Percentiles rank a stretch among this genome's conserved stretches.
Evolutionary conservation across 2,113 vertebrate species (phyloP).

Genomic region (Coptodon bakossiorum): DNA sequence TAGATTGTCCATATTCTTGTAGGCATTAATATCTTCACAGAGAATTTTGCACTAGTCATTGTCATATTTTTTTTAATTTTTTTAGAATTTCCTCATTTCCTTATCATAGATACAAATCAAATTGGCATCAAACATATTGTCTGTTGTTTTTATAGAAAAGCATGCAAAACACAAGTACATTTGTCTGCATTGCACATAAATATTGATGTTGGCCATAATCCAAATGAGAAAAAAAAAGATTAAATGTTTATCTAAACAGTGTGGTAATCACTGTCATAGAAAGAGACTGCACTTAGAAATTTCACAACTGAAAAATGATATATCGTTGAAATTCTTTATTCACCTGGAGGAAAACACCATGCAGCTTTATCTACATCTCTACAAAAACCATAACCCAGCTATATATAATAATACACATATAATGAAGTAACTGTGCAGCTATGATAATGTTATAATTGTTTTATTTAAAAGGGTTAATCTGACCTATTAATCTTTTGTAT

Average conservation of each 20-base stretch:
- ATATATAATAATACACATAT: not conserved
- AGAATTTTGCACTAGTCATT: not conserved
- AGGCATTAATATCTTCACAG: not conserved
- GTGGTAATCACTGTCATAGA: not conserved
- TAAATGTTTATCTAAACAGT: not conserved
- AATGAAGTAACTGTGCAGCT: not conserved
- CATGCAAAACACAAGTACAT: not conserved
- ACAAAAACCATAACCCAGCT: fast-evolving
- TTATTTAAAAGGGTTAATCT: not conserved
- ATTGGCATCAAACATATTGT: not conserved
- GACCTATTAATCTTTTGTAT: not conserved
- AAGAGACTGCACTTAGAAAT: not conserved
- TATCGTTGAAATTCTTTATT: not conserved
- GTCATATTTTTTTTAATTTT: not conserved
- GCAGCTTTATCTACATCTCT: not conserved
- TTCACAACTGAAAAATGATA: not conserved
- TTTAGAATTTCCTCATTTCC: not conserved
- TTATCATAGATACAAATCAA: not conserved
- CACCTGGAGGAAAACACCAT: not conserved
- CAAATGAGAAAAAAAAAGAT: not conserved
- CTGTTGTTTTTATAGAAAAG: not conserved
- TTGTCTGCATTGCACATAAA: not conserved
- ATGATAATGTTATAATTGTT: not conserved
- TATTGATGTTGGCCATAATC: not conserved
- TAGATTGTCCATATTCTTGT: not conserved